A percentile compares a stretch with the other conserved stretches of the same genome.
These are phyloP conservation scores for Zaprionus davidi DNA, from an alignment of 1,140 invertebrate genomes.

Conservation along the genomic window DNA sequence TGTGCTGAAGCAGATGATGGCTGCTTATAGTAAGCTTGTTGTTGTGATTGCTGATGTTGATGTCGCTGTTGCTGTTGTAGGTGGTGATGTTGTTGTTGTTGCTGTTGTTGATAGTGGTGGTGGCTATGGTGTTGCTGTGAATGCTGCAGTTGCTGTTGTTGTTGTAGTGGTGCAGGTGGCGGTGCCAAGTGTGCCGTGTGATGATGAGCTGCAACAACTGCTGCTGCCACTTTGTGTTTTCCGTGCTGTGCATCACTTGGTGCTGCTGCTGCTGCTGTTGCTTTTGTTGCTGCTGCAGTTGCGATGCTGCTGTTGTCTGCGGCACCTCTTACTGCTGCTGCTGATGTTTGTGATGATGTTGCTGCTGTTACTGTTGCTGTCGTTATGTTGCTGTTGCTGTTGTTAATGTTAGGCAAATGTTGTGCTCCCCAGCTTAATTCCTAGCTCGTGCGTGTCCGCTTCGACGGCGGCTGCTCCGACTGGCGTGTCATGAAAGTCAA, in stretches of 20 bases:
- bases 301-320: slow-evolving; percentile 26
- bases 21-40: slow-evolving; percentile 34
- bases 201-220: slow-evolving; percentile 21
- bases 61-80: slow-evolving; percentile 27
- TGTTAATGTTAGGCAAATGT: slow-evolving; percentile 68
- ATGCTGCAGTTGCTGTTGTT: slow-evolving; percentile 18
- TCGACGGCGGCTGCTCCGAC: slow-evolving; percentile 79
- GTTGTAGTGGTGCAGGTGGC: slow-evolving; percentile 60
- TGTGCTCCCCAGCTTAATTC: slow-evolving; percentile 84
- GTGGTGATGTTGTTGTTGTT: slow-evolving; percentile 17
- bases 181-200: slow-evolving; percentile 49
- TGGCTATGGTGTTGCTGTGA: slow-evolving; percentile 22
- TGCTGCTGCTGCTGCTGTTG: not conserved
- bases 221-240: slow-evolving; percentile 30
- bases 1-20: slow-evolving; percentile 54
- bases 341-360: slow-evolving; percentile 29
- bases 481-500: slow-evolving; percentile 90
- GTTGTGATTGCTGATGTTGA: slow-evolving; percentile 10
- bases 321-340: not conserved
- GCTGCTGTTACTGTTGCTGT: slow-evolving; percentile 26
- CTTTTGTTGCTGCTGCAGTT: slow-evolving; percentile 8
- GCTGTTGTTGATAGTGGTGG: slow-evolving; percentile 23
- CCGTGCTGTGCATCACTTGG: slow-evolving; percentile 15
- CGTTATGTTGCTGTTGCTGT: slow-evolving; percentile 34
- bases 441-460: slow-evolving; percentile 84